Evolutionary conservation across 30 jellyfish, hydroid and myxozoan genomes (phyloP).

Genomic region (Aurelia sp.): DNA sequence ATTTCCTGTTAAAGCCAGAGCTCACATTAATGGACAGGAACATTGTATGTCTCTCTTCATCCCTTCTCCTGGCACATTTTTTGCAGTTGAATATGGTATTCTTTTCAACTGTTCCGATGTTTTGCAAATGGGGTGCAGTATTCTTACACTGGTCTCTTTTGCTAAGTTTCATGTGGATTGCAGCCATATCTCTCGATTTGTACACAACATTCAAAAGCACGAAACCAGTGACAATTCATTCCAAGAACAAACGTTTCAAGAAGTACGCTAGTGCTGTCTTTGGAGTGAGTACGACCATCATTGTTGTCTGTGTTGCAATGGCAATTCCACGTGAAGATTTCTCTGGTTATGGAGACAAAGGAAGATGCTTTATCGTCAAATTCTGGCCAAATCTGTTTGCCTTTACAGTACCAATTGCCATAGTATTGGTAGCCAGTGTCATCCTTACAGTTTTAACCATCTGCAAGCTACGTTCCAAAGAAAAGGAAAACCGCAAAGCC

Average conservation of each 20-base stretch:
- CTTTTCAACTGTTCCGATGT: too few species aligned
- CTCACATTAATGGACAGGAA: too few species aligned
- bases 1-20: too few species aligned
- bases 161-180: slow-evolving; percentile 4
- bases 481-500: too few species aligned
- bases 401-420: too few species aligned
- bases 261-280: not conserved
- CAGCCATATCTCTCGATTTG: not conserved
- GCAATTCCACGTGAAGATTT: not conserved
- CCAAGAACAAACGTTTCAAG: not conserved
- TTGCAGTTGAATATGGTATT: too few species aligned
- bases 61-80: too few species aligned
- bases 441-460: too few species aligned
- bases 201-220: not conserved
- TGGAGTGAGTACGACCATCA: not conserved
- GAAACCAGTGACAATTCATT: not conserved
- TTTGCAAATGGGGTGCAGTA: not conserved
- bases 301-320: not conserved
- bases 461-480: too few species aligned
- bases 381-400: not conserved
- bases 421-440: too few species aligned
- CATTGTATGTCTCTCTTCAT: too few species aligned
- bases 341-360: not conserved
- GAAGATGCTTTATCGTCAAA: not conserved
- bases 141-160: not conserved